Conservation (phyloP, 2,113 vertebrate genomes). For the Calyptomena viridis region DNA sequence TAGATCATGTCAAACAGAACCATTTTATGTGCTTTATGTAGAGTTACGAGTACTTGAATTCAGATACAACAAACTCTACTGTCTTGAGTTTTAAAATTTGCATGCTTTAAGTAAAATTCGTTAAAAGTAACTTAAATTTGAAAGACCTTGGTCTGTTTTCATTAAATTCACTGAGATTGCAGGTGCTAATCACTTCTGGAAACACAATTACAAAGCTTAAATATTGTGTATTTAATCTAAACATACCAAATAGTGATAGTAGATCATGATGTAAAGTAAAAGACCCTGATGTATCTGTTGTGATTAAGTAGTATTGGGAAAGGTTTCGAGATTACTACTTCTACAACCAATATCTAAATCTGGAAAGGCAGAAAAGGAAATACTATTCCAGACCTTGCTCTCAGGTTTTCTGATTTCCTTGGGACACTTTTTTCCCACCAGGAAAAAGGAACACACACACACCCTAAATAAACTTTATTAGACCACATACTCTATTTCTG, state of each 20-base stretch:
- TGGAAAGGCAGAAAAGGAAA: not conserved
- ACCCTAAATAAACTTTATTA: not conserved
- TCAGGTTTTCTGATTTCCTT: not conserved
- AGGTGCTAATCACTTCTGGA: not conserved
- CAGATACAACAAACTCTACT: not conserved
- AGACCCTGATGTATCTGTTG: not conserved
- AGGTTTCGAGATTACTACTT: not conserved
- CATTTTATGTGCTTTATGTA: not conserved
- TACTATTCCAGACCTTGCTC: not conserved
- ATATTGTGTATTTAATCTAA: not conserved
- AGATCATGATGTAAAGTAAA: not conserved
- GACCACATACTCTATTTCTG: not conserved
- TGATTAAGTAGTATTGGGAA: not conserved
- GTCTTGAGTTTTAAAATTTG: not conserved
- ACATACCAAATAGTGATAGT: not conserved
- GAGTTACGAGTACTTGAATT: not conserved
- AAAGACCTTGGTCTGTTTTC: not conserved
- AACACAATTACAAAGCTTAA: not conserved
- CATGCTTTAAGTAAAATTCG: not conserved
- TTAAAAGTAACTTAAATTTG: not conserved
- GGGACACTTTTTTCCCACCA: not conserved
- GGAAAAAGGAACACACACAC: not conserved
- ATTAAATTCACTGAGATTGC: not conserved
- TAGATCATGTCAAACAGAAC: conserved; percentile 40
- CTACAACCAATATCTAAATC: not conserved